Percentiles rank a stretch among this genome's conserved stretches.
phyloP scores from a whole-genome alignment of 2,113 vertebrate species.

The Oreochromis aureus region DNA sequence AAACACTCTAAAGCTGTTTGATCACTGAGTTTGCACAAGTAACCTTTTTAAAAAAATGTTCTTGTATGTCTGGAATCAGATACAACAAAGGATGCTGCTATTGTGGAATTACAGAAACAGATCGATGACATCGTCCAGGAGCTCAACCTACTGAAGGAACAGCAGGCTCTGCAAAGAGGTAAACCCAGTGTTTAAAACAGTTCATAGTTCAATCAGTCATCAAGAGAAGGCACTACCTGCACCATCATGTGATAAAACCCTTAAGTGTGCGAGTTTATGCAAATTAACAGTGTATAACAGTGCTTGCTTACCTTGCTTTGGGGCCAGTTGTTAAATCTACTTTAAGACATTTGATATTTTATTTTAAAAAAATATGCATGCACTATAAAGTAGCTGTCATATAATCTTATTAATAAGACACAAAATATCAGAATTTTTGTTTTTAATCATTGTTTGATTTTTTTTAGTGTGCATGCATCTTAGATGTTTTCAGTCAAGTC shows the following conservation, averaged over 20 bases:
- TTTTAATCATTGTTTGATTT: neutral
- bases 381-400: neutral
- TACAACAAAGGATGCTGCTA: slow-evolving; percentile 66
- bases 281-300: neutral
- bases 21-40: neutral
- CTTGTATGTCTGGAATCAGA: slow-evolving; percentile 9
- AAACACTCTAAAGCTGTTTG: neutral
- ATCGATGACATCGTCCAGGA: slow-evolving; percentile 81
- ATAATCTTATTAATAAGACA: neutral
- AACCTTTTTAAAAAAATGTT: accelerated
- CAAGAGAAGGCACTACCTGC: neutral
- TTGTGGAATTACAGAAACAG: slow-evolving; percentile 80
- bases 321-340: neutral
- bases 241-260: neutral
- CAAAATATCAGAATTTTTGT: neutral
- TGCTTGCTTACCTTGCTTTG: neutral
- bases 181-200: neutral
- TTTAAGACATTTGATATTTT: neutral
- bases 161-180: slow-evolving; percentile 90
- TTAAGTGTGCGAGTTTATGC: neutral
- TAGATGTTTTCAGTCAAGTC: neutral
- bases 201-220: neutral
- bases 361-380: neutral
- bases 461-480: neutral
- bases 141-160: slow-evolving; percentile 84